Base-by-base conservation (phyloP, 2,888 invertebrate species). In the Tridacna crocea region DNA sequence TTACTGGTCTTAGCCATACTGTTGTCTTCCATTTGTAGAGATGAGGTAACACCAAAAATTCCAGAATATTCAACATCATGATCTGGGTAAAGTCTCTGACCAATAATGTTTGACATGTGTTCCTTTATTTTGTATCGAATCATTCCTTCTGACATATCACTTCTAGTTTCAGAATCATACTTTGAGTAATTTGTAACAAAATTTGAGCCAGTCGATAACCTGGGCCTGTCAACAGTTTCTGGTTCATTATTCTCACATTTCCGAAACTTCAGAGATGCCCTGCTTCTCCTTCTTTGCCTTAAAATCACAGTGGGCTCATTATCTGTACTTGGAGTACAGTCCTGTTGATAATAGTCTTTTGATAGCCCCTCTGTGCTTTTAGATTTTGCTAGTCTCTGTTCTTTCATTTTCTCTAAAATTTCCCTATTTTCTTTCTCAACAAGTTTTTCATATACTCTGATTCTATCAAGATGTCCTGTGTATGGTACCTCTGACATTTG, bases 81-180 rank as follows among this genome's bases (percentile, higher is more conserved):
- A 27, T 73, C 77, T 24, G 68, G 36, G 51, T 81, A 78, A 13
- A 84, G 55, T 17, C 55, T 74, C 58, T 79, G 76, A 17, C 84
- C 84, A 27, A 84, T 84, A 48, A 84, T 84, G 66, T 76, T 84
- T 46, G 84, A 84, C 84, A 84, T 84, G 61, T 84, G 84, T n/a
- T 79, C 68, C 24, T 77, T 72, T 22, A 84, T 84, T 55, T 79
- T 80, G 60, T 61, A 61, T 24, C 80, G 24, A 27, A 81, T 84
- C 80, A 80, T 73, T 17, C 79, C 80, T 73, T 84, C 84, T 47
- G 68, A 76, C 22, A 84, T 75, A 55, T 74, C 72, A 26, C 10
- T 24, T 63, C 78, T 80, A 2, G 84, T 75, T 36, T 72, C 55
- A n/a, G 76, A 63, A 26, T 51, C 78, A 73, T 60, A 78, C 36